Percentiles rank a stretch among this genome's conserved stretches.
phyloP scores from a whole-genome alignment of 2,888 invertebrate species.

The Leptopilina drosophilae region DNA sequence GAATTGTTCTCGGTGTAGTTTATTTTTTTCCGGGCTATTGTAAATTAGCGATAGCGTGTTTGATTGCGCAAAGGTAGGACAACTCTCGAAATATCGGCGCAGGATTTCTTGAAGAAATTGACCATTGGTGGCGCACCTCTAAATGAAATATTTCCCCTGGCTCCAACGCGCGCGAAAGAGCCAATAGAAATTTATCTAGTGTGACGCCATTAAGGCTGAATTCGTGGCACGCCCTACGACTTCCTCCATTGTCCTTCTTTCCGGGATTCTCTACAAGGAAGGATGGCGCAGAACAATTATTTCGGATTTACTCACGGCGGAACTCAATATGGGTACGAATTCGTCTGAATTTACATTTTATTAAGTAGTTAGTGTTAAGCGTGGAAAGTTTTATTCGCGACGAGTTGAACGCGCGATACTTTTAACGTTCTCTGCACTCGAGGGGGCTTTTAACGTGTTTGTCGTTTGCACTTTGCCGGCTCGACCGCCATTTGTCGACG shows the following conservation, averaged over 20 bases:
- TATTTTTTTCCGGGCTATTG: conserved; percentile 41
- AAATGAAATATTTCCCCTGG: conserved; percentile 60
- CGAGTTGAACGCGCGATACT: conserved; percentile 49
- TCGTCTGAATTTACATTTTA: conserved; percentile 61
- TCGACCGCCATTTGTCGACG: conserved; percentile 69
- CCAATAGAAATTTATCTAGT: conserved; percentile 63
- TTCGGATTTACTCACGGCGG: conserved; percentile 96
- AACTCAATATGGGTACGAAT: conserved; percentile 91
- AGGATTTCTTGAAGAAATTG: conserved; percentile 60
- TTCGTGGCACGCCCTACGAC: conserved; percentile 74
- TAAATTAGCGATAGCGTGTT: conserved; percentile 55
- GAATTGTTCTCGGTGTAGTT: conserved; percentile 55
- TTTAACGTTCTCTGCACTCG: conserved; percentile 53
- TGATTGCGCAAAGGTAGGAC: conserved; percentile 62
- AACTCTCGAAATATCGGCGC: conserved; percentile 54
- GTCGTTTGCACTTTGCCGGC: conserved; percentile 62
- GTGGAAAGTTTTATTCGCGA: conserved; percentile 49
- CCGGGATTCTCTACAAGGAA: conserved; percentile 74
- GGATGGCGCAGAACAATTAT: conserved; percentile 95
- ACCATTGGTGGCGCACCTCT: conserved; percentile 62
- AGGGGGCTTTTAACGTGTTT: conserved; percentile 34
- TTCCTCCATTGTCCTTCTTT: conserved; percentile 75
- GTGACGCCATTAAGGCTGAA: conserved; percentile 61
- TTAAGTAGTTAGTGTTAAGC: conserved; percentile 64
- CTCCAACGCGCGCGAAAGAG: conserved; percentile 57